Evolutionary conservation across 2,113 vertebrate genomes (phyloP).

Genomic region (Phodopus roborovskii): DNA sequence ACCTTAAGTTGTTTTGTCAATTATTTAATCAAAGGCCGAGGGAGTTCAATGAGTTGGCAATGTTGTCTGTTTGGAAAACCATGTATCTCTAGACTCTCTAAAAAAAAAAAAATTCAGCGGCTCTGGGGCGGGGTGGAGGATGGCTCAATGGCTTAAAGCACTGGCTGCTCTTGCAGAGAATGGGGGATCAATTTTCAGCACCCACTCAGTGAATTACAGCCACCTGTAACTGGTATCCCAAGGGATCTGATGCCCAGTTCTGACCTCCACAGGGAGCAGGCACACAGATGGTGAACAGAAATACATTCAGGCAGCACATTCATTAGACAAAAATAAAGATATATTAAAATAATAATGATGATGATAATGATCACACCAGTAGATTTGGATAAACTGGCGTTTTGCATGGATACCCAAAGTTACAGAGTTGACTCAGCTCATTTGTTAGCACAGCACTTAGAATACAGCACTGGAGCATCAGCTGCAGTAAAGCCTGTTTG

Average conservation of each 20-base stretch:
- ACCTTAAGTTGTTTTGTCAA: neutral
- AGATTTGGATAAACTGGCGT: neutral
- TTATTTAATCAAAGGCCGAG: neutral
- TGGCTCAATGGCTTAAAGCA: neutral
- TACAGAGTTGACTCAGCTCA: neutral
- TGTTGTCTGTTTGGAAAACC: neutral
- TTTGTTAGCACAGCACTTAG: rapidly evolving
- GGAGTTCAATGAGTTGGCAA: neutral
- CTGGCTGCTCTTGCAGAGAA: neutral
- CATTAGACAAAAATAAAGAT: neutral
- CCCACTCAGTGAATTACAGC: neutral
- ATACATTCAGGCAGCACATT: neutral
- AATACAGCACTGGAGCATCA: rapidly evolving
- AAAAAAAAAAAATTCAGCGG: neutral
- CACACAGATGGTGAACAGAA: neutral
- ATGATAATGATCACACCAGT: neutral
- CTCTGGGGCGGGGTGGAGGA: no score
- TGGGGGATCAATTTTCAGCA: neutral
- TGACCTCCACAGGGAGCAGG: neutral
- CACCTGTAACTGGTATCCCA: neutral
- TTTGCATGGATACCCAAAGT: neutral
- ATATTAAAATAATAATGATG: no score
- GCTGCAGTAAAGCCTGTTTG: neutral
- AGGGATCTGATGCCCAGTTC: neutral
- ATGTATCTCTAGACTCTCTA: neutral